Evolutionary conservation across 1,140 invertebrate genomes (phyloP).

Genomic region (Eriosoma lanigerum): DNA sequence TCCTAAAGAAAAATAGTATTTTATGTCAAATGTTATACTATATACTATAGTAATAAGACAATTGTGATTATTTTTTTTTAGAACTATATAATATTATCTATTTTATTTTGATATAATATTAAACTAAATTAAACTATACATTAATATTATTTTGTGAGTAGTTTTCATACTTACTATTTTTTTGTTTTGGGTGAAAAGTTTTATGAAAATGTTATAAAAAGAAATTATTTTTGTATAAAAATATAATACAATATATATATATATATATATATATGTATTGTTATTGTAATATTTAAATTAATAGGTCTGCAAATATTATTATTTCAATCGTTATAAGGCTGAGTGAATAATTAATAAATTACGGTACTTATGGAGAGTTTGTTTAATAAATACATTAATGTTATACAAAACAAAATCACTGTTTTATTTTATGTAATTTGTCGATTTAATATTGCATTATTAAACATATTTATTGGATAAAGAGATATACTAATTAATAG

Average conservation of each 20-base stretch:
- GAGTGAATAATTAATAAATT: constrained; percentile 9
- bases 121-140: too few relatives aligned
- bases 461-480: too few relatives aligned
- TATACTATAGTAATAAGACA: constrained; percentile 14
- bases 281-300: background rate
- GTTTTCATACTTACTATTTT: background rate
- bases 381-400: background rate
- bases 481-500: too few relatives aligned
- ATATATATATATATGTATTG: background rate
- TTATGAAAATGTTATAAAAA: background rate
- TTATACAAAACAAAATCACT: background rate
- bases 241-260: background rate
- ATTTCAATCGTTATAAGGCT: constrained; percentile 27
- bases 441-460: too few relatives aligned
- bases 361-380: background rate
- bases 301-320: background rate
- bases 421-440: constrained; percentile 15
- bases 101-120: background rate
- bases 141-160: background rate
- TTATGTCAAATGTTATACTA: background rate
- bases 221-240: constrained; percentile 5
- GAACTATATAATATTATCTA: background rate
- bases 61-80: constrained; percentile 42
- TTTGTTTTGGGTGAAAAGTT: background rate
- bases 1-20: background rate